Conservation (phyloP, 2,888 invertebrate genomes). For the Gari tellinella region DNA sequence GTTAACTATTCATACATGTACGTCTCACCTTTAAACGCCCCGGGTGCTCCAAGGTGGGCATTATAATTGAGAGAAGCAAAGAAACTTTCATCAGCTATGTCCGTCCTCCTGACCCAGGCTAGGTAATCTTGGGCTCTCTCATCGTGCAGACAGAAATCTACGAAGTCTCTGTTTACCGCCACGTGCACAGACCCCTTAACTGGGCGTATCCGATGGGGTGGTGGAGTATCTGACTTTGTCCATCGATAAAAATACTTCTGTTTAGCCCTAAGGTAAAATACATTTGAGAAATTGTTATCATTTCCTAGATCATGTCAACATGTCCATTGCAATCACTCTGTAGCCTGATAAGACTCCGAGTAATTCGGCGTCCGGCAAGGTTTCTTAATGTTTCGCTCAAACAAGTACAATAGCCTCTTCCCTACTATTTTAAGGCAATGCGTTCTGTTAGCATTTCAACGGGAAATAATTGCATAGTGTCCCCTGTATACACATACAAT, state of each 20-base stretch:
- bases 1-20: too few species aligned
- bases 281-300: too few species aligned
- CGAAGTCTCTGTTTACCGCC: constrained; percentile 67
- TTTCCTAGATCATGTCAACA: too few species aligned
- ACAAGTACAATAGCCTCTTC: too few species aligned
- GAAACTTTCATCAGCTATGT: constrained; percentile 75
- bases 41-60: constrained; percentile 68
- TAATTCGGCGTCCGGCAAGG: too few species aligned
- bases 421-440: too few species aligned
- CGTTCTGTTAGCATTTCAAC: too few species aligned
- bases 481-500: too few species aligned
- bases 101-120: constrained; percentile 71
- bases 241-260: constrained; percentile 46
- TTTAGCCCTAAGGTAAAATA: constrained; percentile 13
- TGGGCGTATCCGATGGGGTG: constrained; percentile 57
- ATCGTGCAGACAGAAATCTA: constrained; percentile 69
- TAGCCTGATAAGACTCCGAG: too few species aligned
- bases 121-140: constrained; percentile 62
- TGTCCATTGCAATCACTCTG: too few species aligned
- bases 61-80: constrained; percentile 77
- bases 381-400: too few species aligned
- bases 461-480: too few species aligned
- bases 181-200: constrained; percentile 77
- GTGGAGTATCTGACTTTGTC: constrained; percentile 31
- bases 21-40: constrained; percentile 68